Evolutionary conservation across 2,888 invertebrate genomes (phyloP).

Genomic region (Ischnura elegans): DNA sequence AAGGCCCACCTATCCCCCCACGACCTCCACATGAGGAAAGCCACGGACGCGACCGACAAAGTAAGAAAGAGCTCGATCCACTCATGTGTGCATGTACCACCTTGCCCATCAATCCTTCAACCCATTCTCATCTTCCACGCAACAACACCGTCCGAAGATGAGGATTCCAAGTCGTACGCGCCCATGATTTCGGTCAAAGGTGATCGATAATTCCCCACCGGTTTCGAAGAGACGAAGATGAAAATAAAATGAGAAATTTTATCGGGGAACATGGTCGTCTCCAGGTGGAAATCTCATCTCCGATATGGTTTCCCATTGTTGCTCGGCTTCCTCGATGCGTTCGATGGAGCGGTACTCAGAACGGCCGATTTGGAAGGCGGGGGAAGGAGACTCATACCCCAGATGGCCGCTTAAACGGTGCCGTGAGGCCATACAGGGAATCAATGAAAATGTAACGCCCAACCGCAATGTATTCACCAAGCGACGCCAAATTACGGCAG

Average conservation of each 20-base stretch:
- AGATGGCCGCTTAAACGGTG: no score
- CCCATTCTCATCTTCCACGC: slow-evolving; percentile 1
- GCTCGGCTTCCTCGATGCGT: not conserved
- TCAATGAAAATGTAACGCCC: no score
- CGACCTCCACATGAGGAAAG: not conserved
- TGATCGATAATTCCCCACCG: not conserved
- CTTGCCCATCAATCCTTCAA: not conserved
- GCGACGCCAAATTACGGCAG: no score
- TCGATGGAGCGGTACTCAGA: not conserved
- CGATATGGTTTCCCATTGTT: slow-evolving; percentile 6
- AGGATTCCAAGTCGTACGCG: not conserved
- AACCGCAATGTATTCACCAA: no score
- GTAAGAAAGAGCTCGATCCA: not conserved
- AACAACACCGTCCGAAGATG: not conserved
- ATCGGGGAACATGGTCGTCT: not conserved
- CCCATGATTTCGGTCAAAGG: slow-evolving; percentile 31
- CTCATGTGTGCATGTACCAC: not conserved
- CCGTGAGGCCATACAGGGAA: no score
- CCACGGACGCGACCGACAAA: not conserved
- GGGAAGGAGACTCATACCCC: no score
- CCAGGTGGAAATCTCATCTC: not conserved
- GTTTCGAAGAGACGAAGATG: not conserved
- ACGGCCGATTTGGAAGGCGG: no score
- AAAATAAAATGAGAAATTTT: not conserved
- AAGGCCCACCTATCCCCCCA: not conserved